Conservation (phyloP, 2,797 vertebrate genomes). For the Amblyraja radiata region DNA sequence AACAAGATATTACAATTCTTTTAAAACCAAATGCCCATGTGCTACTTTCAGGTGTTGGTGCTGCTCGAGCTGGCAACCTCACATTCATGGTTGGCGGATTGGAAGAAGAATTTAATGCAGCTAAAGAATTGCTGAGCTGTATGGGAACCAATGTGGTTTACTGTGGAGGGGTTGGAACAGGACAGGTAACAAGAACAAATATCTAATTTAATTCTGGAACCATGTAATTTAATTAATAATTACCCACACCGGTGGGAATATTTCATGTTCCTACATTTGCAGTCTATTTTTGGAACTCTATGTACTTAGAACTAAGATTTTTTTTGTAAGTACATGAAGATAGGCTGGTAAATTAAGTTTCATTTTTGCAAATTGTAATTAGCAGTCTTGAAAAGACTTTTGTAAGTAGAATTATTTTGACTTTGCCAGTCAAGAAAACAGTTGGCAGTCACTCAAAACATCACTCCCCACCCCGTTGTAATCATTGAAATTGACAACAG, state of each 20-base stretch:
- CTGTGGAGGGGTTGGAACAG: slow-evolving; percentile 89
- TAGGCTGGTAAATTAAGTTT: background rate
- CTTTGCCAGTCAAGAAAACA: background rate
- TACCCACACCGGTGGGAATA: background rate
- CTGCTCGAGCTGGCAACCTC: slow-evolving; percentile 86
- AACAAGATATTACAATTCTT: background rate
- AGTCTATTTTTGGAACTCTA: background rate
- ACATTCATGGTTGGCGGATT: slow-evolving; percentile 97
- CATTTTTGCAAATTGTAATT: background rate
- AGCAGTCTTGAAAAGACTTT: background rate
- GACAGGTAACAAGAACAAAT: slow-evolving; percentile 68
- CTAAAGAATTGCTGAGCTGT: slow-evolving; percentile 82
- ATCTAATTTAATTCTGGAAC: background rate
- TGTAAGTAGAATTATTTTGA: background rate
- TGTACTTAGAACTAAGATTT: background rate
- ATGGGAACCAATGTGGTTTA: slow-evolving; percentile 94
- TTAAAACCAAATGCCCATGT: background rate
- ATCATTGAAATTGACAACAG: background rate
- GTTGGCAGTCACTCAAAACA: background rate
- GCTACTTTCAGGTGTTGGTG: slow-evolving; percentile 78
- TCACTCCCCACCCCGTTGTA: background rate
- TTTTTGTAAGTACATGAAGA: background rate
- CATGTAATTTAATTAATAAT: background rate
- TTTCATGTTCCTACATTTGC: background rate
- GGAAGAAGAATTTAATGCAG: slow-evolving; percentile 88